Evolutionary conservation across 2,888 invertebrate genomes (phyloP), one percentile per base, ranked within the genome.

Genomic region (Watsonalla binaria): DNA sequence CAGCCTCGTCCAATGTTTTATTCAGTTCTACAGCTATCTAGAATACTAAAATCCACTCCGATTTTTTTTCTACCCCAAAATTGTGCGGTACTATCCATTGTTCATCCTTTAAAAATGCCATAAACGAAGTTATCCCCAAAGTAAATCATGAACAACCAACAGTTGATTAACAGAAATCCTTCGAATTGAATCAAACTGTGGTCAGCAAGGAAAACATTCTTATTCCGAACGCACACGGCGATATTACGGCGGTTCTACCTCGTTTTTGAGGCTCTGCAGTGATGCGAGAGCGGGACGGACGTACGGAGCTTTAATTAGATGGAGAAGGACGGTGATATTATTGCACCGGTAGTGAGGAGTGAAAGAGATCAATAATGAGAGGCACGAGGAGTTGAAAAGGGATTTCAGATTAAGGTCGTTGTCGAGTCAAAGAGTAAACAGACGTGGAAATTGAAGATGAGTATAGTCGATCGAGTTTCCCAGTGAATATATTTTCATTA

Each of bases 351-450:
- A 88, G 90, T 87, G 86, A 90, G 88, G 90, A 90, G 90, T 89
- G 90, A 90, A 90, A 90, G 90, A 90, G 90, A 90, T 90, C 90
- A 88, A 90, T 90, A 90, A 90, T 90, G 90, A 90, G 90, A 87
- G 83, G 84, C 86, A 85, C 88, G 89, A 89, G 84, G 90, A 90
- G 90, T 90, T 89, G 90, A 89, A 90, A 90, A 90, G 90, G 89
- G 90, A 90, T 90, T 90, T 90, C 90, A 90, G 90, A 90, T 90
- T 90, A 90, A 90, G 90, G 90, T 89, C 90, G 90, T 89, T 87
- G 85, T 86, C 82, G 85, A 80, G 82, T 71, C 90, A 89, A 82
- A 89, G 90, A 90, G 73, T 78, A 86, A 64, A 67, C 70, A 66
- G 65, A 64, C 69, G 74, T 74, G 82, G 69, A 82, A 84, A 77